phyloP scores from a whole-genome alignment of 2,888 invertebrate genomes.

The Spilosoma lubricipeda region DNA sequence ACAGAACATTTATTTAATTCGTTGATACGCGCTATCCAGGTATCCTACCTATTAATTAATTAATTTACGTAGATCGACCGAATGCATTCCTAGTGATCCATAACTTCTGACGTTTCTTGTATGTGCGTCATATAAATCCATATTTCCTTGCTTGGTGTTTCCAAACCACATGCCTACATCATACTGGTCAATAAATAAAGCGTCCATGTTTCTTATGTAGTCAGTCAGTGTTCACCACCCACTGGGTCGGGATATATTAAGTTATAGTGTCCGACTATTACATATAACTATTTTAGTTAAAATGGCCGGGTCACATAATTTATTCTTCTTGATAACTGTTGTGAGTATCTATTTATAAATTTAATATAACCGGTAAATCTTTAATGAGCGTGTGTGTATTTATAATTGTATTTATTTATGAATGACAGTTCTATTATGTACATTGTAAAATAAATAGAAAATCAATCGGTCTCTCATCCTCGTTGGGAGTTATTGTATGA shows the following conservation, averaged over 20 bases:
- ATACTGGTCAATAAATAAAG: slow-evolving; percentile 7
- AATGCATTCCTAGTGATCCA: not conserved
- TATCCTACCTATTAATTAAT: not conserved
- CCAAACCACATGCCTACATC: not conserved
- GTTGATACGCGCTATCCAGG: not conserved
- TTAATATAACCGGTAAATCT: not conserved
- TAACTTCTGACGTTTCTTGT: not conserved
- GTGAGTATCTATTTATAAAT: slow-evolving; percentile 1
- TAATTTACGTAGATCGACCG: not conserved
- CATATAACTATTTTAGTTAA: not conserved
- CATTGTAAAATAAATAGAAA: too few relatives aligned
- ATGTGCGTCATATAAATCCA: not conserved
- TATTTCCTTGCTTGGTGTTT: slow-evolving; percentile 1
- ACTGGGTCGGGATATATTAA: not conserved
- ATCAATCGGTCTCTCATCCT: too few relatives aligned
- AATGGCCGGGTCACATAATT: slow-evolving; percentile 4
- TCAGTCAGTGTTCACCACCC: not conserved
- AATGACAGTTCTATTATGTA: too few relatives aligned
- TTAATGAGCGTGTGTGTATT: not conserved
- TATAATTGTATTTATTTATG: not conserved
- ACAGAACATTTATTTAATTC: not conserved
- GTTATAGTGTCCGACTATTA: not conserved
- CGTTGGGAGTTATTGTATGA: too few relatives aligned
- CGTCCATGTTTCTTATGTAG: not conserved
- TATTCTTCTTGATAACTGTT: not conserved